Evolutionary conservation across 2,888 invertebrate species (phyloP), one percentile per base, ranked within the genome.

Genomic region (Trimorus sp.): DNA sequence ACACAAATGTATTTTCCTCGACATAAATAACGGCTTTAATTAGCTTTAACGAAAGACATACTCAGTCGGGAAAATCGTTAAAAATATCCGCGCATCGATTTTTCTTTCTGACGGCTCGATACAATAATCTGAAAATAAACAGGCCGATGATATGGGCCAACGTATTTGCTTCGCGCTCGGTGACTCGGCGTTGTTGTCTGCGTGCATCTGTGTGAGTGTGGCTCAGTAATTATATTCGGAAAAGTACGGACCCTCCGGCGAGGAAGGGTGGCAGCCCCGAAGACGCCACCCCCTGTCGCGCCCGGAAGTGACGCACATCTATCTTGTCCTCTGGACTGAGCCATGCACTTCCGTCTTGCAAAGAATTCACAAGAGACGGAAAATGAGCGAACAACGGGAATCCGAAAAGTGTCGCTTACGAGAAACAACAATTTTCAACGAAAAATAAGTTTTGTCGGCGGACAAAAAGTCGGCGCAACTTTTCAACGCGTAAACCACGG

Each of bases 231-330:
- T 91, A 91, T 90, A 89, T 90, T 90, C 89, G 86, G 84, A 84
- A 87, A 89, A 89, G 84, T 86, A 85, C 80, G 82, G 80, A 84
- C 86, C 87, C 85, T 84, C 83, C 74, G 81, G 71, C 59, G 75
- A 76, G 84, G 79, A 83, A 83, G 86, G 86, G 86, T 86, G 88
- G 87, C 84, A 89, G 90, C 84, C 90, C 89, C 85, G 85, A 83
- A 90, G 91, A 90, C 91, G 91, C 91, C 91, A 90, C 88, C 91
- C 89, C 89, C 90, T 89, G 91, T 90, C 91, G 90, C 90, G 89
- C 89, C 90, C 90, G 91, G 91, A 91, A 91, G 91, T 91, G 88
- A 91, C 90, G 91, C 90, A 91, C 91, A 91, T 91, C 89, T 89
- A 91, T 91, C 91, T 91, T 91, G 87, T 87, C 88, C 85, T 84